Evolutionary conservation across 2,888 invertebrate species (phyloP), one percentile per base, ranked within the genome.

Genomic region (Agrochola macilenta): DNA sequence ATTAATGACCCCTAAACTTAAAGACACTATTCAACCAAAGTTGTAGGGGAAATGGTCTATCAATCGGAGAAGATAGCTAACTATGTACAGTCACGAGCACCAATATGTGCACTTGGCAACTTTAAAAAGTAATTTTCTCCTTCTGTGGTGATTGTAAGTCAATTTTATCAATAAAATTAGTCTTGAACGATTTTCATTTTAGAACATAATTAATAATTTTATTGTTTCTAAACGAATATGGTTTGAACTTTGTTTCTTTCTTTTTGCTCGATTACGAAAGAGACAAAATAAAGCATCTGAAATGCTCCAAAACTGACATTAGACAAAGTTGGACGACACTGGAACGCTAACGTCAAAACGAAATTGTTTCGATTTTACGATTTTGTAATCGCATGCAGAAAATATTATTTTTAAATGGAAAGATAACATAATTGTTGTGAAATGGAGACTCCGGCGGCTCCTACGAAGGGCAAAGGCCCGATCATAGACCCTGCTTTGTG

Each of bases 401-500:
- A 76, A 79, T 84, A 66, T 58, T 77, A 82, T 75, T 86, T 87
- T 73, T 88, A 76, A 86, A 86, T 86, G 84, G 69, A 84, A 86
- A 84, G 64, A 46, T 86, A 84, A 88, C 84, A 49, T 69, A 84
- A 74, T 82, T 74, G 46, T 49, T 61, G 60, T 74, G 75, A 83
- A 87, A 93, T 93, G 93, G 90, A 91, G 76, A 79, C 80, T 68
- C 60, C 86, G 39, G 69, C 68, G n/a, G 82, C 64, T 43, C 73
- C 87, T 26, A 87, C 76, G 20, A 92, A 90, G 63, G 89, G 77
- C 81, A 95, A 94, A 87, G 95, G 95, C 17, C 95, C 96, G 17
- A 88, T 95, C 30, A 89, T 96, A 77, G 93, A 96, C 76, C 95
- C 95, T 0, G 96, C 93, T 1, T 84, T 96, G 43, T 96, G 96